Evolutionary conservation across 2,113 vertebrate genomes (phyloP), one percentile per base, ranked within the genome.

Genomic region (Amia ocellicauda): DNA sequence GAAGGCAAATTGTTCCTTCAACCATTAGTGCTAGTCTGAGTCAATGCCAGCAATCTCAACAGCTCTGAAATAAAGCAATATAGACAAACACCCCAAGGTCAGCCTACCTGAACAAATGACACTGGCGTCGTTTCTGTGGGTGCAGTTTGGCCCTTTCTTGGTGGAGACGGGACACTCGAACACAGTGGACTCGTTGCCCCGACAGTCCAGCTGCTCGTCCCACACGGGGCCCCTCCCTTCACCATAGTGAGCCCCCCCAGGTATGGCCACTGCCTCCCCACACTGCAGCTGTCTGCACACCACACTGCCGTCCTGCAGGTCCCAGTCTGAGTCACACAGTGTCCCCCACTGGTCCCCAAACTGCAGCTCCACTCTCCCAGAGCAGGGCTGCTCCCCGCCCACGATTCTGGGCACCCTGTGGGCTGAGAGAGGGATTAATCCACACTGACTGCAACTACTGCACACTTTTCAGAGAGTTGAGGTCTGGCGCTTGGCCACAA

Each of bases 231-330:
- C 70, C 3, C 2, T 20, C 8, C 3, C 1, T 0, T 0, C 1
- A 0, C 65, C 69, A 51, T 54, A 14, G 0, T 68, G 59, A 54
- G 71, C 69, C 19, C 59, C 52, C 0, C 66, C 76, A 3, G 79
- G 82, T 58, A 71, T 70, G 52, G 29, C 71, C 53, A 71, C 0
- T 0, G 78, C 75, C 57, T 0, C 56, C 51, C 82, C 84, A 29
- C 84, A 89, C 1, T 76, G 61, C 2, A 88, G 74, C 67, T 89
- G 67, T 55, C 67, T 22, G 72, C 87, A 86, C 29, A 79, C 82
- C 3, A 85, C 82, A 0, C 49, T 24, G 2, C 78, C 79, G 0
- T 69, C 80, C 0, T 28, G 52, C 13, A 75, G 58, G 57, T 77
- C 72, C 86, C 85, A 86, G 10, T 59, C 31, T 0, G 67, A 69